Evolutionary conservation across 1,140 invertebrate species (phyloP).

Genomic region (Nomia melanderi): DNA sequence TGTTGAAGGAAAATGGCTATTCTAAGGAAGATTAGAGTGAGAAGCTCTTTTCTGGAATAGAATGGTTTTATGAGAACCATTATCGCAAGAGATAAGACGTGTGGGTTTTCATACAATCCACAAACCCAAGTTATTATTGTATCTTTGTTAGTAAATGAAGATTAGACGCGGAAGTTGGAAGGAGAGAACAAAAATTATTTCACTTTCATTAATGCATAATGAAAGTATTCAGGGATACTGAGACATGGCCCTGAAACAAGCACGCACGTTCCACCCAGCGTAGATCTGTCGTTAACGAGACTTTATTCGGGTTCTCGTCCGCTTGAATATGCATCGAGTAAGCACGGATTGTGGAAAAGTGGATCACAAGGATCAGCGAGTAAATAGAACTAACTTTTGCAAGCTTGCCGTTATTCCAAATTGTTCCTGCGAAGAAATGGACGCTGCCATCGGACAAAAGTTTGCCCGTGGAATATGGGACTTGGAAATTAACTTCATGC

Average conservation of each 20-base stretch:
- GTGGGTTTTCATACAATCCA: too few species aligned
- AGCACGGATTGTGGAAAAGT: conserved; percentile 49
- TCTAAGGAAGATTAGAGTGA: too few species aligned
- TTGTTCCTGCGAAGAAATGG: conserved; percentile 34
- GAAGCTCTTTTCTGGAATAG: too few species aligned
- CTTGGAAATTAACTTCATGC: conserved; percentile 18
- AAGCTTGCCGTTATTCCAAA: conserved; percentile 44
- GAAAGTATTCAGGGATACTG: too few species aligned
- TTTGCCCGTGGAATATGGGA: conserved; percentile 26
- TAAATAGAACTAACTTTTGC: conserved; percentile 58
- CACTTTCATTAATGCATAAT: too few species aligned
- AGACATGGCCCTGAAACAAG: conserved; percentile 33
- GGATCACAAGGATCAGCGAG: conserved; percentile 58
- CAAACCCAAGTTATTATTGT: too few species aligned
- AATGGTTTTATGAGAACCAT: too few species aligned
- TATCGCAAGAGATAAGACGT: too few species aligned
- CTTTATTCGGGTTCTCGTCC: conserved; percentile 40
- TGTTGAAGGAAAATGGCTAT: too few species aligned
- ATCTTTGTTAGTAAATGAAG: too few species aligned
- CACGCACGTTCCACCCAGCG: conserved; percentile 22
- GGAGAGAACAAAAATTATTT: too few species aligned
- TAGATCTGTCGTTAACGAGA: conserved; percentile 56
- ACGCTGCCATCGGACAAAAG: conserved; percentile 31
- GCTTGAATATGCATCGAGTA: conserved; percentile 58
- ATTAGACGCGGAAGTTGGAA: too few species aligned